Evolutionary conservation across 2,888 invertebrate genomes (phyloP), one percentile per base, ranked within the genome.

Genomic region (Papilio gigon): DNA sequence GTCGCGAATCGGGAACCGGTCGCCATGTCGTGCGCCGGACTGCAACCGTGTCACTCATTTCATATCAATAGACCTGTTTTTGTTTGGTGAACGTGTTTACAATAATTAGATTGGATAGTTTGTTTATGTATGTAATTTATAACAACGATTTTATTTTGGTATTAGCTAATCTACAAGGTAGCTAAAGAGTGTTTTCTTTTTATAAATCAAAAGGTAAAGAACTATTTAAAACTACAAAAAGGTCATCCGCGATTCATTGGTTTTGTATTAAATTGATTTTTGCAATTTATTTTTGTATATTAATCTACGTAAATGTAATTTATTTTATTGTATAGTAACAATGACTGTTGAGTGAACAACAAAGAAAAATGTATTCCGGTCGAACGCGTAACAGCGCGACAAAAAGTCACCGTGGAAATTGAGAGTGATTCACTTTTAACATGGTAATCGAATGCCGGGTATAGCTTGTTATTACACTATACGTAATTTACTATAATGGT

Each of bases 1-100:
- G 77, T 74, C 72, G 73, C 70, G 78, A 80, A 79, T 79, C 75
- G 76, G 77, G 66, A 74, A 85, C 85, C 81, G 81, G 84, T 84
- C 70, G 75, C 74, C 74, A 84, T 80, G 72, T 82, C 70, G 81
- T 78, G 74, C 79, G 75, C 78, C 74, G 71, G 72, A 77, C 73
- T 73, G 68, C 58, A 56, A 56, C 42, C 68, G 12, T 33, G 25
- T 25, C 61, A 60, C 17, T 50, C 35, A 44, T 42, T 61, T 61
- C 53, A 61, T 58, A 65, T 68, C 53, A 44, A 63, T 68, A 47
- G 44, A 47, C 56, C 37, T 65, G 53, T 53, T 58, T 56, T 59
- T 67, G 66, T 71, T 70, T 25, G 64, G 59, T 58, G 71, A 73
- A 72, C 67, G 22, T 61, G 63, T 60, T 68, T 33, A 37, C 22